Evolutionary conservation across 2,113 vertebrate species (phyloP), one percentile per base, ranked within the genome.

Genomic region (Leptobrachium ailaonicum): DNA sequence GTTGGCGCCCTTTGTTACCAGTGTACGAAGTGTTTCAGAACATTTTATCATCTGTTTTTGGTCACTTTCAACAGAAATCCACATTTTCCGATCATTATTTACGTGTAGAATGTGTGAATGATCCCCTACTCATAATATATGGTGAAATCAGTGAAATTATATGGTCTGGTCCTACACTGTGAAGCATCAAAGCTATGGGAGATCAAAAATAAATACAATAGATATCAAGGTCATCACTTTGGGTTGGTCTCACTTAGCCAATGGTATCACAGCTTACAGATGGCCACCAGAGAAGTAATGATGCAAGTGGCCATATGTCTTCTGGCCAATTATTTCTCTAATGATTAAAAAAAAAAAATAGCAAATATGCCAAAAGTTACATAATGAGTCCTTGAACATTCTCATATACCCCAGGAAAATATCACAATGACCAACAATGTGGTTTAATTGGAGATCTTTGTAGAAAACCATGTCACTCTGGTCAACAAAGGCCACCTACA

Each of bases 221-320:
- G 6, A 60, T 60, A 4, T 12, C 56, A 60, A 60, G 56, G 56
- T 60, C 11, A 41, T 12, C 32, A 71, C 5, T 6, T 12, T 54
- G 14, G 47, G n/a, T 7, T 50, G 20, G 32, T 71, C 42, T 44
- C 5, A 71, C 44, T 45, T 64, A 14, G 7, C 7, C 47, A 76
- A 8, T 67, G 74, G 42, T 64, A 76, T 41, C 20, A 1, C 63
- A 10, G 43, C 41, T 58, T 67, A 20, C 62, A 67, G 11, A 47
- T 54, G 40, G 40, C 53, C 45, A 76, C 64, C 32, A 53, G 63
- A 67, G 63, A 47, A 45, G 53, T 64, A 47, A 66, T 66, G 43
- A 75, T 44, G n/a, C 64, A 75, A 53, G 9, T 4, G 32, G 64
- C 75, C 64, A 76, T 76, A 76, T 76, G 64, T 54, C 40, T 7